These are phyloP conservation scores for Tamandua tetradactyla DNA, from an alignment of 2,797 vertebrate species.

Conservation along the genomic window DNA sequence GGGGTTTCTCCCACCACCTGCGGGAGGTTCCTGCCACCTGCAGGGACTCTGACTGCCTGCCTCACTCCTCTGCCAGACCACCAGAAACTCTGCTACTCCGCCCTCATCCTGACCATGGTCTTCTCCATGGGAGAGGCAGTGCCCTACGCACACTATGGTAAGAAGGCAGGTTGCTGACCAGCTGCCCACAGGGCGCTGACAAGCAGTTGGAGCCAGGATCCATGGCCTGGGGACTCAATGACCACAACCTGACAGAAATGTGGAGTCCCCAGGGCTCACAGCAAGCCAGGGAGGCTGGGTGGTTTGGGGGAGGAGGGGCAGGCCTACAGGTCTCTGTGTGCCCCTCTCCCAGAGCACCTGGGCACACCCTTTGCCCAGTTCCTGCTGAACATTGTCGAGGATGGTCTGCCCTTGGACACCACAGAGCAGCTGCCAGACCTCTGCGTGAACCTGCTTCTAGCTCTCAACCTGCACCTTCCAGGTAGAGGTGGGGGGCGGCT, in stretches of 20 bases:
- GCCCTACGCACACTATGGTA: slow-evolving; percentile 98
- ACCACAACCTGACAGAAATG: neutral
- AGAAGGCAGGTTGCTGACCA: slow-evolving; percentile 49
- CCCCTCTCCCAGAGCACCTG: slow-evolving; percentile 91
- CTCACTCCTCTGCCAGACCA: slow-evolving; percentile 88
- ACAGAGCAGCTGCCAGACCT: slow-evolving; percentile 97
- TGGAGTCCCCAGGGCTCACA: neutral
- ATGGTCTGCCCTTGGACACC: slow-evolving; percentile 93
- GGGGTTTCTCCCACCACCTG: too few species aligned
- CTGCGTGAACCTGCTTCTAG: slow-evolving; percentile 94
- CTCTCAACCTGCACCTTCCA: slow-evolving; percentile 96
- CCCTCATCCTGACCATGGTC: slow-evolving; percentile 96
- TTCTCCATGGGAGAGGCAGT: slow-evolving; percentile 98
- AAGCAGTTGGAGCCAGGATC: neutral
- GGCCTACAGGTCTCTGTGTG: neutral
- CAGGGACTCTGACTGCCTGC: neutral
- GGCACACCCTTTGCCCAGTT: slow-evolving; percentile 95
- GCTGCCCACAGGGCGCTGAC: neutral
- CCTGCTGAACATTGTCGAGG: slow-evolving; percentile 94
- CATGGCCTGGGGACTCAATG: neutral
- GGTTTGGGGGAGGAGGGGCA: fast-evolving
- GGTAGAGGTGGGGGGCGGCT: slow-evolving; percentile 80
- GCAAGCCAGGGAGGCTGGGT: neutral
- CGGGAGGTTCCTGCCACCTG: neutral
- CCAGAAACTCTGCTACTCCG: slow-evolving; percentile 98